Conservation (phyloP, 2,888 invertebrate species). For the Argyresthia goedartella region DNA sequence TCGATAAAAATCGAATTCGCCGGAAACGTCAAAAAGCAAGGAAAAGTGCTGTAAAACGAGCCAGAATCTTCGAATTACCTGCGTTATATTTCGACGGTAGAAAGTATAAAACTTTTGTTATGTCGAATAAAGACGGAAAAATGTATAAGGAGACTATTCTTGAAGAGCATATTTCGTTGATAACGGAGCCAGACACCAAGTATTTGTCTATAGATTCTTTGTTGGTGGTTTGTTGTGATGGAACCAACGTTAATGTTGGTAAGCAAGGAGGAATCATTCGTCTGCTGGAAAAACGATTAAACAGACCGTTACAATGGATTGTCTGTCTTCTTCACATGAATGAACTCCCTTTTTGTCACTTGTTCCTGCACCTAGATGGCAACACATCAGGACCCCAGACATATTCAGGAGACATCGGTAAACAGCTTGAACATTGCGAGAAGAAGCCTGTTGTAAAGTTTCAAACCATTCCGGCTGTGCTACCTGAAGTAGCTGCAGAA, state of each 20-base stretch:
- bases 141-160: conserved; percentile 1
- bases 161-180: conserved; percentile 13
- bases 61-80: conserved; percentile 4
- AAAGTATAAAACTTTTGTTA: conserved; percentile 8
- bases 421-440: background rate
- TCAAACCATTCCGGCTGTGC: background rate
- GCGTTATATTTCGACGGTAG: conserved; percentile 17
- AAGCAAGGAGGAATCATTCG: conserved; percentile 13
- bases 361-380: conserved; percentile 15
- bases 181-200: conserved; percentile 12
- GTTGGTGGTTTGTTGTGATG: conserved; percentile 17
- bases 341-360: conserved; percentile 15
- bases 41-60: background rate
- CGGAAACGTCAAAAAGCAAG: conserved; percentile 5
- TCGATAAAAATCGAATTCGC: conserved; percentile 12
- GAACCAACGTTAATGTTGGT: conserved; percentile 15
- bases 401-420: background rate
- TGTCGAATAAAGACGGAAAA: conserved; percentile 12
- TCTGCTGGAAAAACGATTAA: conserved; percentile 13
- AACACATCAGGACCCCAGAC: conserved; percentile 7
- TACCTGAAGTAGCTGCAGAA: background rate
- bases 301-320: conserved; percentile 15
- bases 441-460: background rate
- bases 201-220: conserved; percentile 9
- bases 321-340: conserved; percentile 8